These are phyloP conservation scores for Dasyprocta punctata DNA, from an alignment of 2,113 vertebrate species.

Conservation along the genomic window DNA sequence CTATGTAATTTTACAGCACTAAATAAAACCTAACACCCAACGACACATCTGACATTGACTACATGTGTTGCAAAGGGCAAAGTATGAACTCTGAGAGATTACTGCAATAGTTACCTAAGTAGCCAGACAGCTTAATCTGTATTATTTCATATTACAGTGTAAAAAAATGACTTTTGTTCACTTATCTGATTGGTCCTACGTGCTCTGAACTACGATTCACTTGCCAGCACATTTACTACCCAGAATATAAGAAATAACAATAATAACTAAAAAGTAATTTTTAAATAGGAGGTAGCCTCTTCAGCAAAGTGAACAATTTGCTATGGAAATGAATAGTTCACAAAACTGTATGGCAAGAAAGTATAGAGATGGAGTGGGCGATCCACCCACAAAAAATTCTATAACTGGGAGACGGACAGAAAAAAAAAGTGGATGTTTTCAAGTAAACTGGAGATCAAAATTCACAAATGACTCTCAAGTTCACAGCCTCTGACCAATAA, in stretches of 20 bases:
- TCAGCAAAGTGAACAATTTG: slow-evolving; percentile 75
- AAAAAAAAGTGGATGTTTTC: slow-evolving; percentile 44
- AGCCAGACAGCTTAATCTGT: slow-evolving; percentile 39
- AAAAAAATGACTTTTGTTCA: slow-evolving; percentile 45
- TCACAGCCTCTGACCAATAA: slow-evolving; percentile 51
- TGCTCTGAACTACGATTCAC: not conserved
- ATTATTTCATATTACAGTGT: not conserved
- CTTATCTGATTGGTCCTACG: not conserved
- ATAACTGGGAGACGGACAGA: slow-evolving; percentile 9
- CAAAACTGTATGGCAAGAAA: slow-evolving; percentile 53
- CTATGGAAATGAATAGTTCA: slow-evolving; percentile 67
- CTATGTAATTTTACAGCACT: slow-evolving; percentile 40
- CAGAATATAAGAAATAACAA: not conserved
- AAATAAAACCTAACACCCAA: slow-evolving; percentile 12
- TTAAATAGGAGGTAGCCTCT: slow-evolving; percentile 45
- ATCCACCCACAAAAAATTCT: slow-evolving; percentile 28
- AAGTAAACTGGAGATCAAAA: slow-evolving; percentile 58
- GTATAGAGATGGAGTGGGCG: slow-evolving; percentile 60
- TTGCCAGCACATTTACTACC: not conserved
- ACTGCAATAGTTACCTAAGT: not conserved
- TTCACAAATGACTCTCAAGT: slow-evolving; percentile 57
- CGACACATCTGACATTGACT: not conserved
- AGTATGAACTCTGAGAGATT: slow-evolving; percentile 46
- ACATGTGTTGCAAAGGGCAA: slow-evolving; percentile 70
- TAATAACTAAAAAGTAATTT: not conserved